Percentiles rank a stretch among this genome's conserved stretches.
phyloP scores from a whole-genome alignment of 2,113 vertebrate genomes.

The Cettia cetti region DNA sequence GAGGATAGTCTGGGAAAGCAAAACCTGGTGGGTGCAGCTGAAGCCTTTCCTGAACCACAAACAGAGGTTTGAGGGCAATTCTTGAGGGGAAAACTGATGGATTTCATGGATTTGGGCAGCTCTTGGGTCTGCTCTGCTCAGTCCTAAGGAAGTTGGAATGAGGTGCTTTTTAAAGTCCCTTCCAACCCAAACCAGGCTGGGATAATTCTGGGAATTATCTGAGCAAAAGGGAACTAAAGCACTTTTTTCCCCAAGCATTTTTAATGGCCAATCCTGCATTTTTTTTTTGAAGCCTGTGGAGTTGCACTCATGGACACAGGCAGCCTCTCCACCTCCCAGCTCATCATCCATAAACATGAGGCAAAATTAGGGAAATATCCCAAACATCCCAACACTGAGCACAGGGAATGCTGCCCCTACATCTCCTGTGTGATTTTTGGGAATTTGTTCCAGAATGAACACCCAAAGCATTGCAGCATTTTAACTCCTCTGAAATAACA shows the following conservation, averaged over 20 bases:
- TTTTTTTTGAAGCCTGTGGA: background rate
- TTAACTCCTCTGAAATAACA: background rate
- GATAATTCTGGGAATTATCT: background rate
- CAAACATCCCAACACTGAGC: background rate
- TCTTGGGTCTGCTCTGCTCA: background rate
- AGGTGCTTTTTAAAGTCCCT: background rate
- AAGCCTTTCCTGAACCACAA: background rate
- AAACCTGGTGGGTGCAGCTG: background rate
- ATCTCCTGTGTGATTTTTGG: fast-evolving
- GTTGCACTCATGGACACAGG: background rate
- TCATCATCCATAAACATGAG: fast-evolving
- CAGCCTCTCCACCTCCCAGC: background rate
- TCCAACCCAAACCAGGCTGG: background rate
- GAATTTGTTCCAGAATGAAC: background rate
- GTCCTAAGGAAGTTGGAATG: background rate
- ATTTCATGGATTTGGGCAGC: background rate
- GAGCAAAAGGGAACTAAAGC: background rate
- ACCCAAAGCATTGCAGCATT: background rate
- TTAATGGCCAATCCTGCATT: background rate
- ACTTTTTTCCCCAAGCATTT: background rate
- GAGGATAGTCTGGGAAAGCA: fast-evolving
- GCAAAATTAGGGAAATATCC: background rate
- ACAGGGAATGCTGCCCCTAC: fast-evolving
- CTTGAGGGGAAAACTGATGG: background rate
- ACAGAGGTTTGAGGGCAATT: background rate